Evolutionary conservation across 1,140 invertebrate genomes (phyloP).

Genomic region (Drosophila fuyamai): DNA sequence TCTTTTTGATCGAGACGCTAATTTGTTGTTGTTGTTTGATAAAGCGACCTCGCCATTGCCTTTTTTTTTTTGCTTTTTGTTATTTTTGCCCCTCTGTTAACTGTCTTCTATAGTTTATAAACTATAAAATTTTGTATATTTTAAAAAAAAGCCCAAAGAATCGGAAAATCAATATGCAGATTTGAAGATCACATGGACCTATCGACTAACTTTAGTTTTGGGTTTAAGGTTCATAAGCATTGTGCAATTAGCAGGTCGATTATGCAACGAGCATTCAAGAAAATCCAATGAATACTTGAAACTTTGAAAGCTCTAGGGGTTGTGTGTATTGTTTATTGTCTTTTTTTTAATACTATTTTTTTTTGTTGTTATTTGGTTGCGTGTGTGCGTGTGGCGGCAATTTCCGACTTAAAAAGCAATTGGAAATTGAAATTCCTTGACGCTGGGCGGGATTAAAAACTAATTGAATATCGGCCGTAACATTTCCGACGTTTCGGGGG

Average conservation of each 20-base stretch:
- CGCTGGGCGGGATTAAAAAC: constrained; percentile 70
- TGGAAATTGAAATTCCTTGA: constrained; percentile 60
- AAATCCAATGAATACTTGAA: constrained; percentile 25
- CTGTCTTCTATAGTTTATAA: constrained; percentile 12
- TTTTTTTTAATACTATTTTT: constrained; percentile 19
- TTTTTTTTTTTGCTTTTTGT: constrained; percentile 17
- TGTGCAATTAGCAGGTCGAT: constrained; percentile 35
- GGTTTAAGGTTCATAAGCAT: constrained; percentile 1
- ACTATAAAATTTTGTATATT: background rate
- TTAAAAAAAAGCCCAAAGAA: background rate
- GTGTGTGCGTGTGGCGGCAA: constrained; percentile 52
- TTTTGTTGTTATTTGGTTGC: constrained; percentile 10
- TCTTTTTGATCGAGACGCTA: constrained; percentile 38
- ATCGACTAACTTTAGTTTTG: background rate
- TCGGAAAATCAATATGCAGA: background rate
- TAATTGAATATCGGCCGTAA: constrained; percentile 54
- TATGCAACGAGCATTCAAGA: constrained; percentile 42
- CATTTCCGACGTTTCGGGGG: constrained; percentile 42
- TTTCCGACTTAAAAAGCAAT: constrained; percentile 77
- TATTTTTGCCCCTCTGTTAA: constrained; percentile 10
- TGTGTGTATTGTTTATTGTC: constrained; percentile 27
- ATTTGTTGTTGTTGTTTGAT: constrained; percentile 44
- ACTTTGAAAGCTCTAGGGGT: constrained; percentile 37
- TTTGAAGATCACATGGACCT: constrained; percentile 4
- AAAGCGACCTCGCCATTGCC: constrained; percentile 48